Conservation (phyloP, 2,113 vertebrate species). For the Cryptoleucopteryx plumbea region DNA sequence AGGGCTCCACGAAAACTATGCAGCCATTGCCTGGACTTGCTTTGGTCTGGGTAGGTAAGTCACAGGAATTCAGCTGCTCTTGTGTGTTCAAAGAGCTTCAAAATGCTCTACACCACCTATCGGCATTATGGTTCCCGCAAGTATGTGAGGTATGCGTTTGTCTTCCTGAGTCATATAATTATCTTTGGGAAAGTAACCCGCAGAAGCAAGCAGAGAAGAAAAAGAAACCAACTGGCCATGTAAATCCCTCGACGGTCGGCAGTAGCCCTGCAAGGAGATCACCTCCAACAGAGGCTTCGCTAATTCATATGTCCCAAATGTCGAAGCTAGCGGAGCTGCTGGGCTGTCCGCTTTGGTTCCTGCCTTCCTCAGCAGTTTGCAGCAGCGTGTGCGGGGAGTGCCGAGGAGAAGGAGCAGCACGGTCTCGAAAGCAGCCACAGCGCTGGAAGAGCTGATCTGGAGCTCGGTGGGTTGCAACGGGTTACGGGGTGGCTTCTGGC, state of each 20-base stretch:
- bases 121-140: not conserved
- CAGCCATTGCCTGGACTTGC: slow-evolving; percentile 77
- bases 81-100: slow-evolving; percentile 58
- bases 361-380: not conserved
- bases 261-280: not conserved
- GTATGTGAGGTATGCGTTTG: not conserved
- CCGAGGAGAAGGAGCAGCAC: not conserved
- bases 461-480: not conserved
- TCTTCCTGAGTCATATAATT: slow-evolving; percentile 55
- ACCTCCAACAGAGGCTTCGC: not conserved
- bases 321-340: not conserved
- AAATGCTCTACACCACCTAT: slow-evolving; percentile 43
- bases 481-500: not conserved
- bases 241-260: not conserved
- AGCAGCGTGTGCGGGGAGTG: accelerated
- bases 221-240: not conserved
- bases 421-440: not conserved
- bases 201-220: not conserved
- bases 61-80: slow-evolving; percentile 63
- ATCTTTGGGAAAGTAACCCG: slow-evolving; percentile 11
- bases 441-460: not conserved
- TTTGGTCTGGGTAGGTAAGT: slow-evolving; percentile 65
- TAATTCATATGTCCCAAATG: not conserved
- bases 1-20: slow-evolving; percentile 70
- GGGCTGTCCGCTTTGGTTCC: not conserved